A percentile compares a stretch with the other conserved stretches of the same genome.
Conservation (phyloP, 2,113 vertebrate species). For the Thermophis baileyi region DNA sequence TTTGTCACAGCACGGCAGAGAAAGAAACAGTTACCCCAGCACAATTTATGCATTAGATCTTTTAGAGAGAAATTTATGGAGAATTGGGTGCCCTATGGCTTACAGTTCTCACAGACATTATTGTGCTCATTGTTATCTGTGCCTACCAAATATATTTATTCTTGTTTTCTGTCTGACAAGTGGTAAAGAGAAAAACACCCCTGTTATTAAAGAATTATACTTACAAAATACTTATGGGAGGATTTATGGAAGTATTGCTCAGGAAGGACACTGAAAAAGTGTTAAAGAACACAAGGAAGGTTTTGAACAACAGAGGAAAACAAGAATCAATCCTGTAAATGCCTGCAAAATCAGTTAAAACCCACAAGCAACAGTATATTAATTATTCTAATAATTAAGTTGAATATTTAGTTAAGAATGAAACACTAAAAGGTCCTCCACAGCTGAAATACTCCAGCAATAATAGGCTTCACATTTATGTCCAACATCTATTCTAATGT, state of each 20-base stretch:
- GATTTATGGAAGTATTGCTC: neutral
- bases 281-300: neutral
- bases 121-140: constrained; percentile 34
- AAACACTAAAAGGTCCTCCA: neutral
- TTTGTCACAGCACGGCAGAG: constrained; percentile 46
- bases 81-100: constrained; percentile 39
- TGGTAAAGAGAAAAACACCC: too few relatives aligned
- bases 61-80: constrained; percentile 60
- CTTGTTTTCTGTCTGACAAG: constrained; percentile 38
- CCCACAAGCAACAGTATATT: neutral
- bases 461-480: neutral
- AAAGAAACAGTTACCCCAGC: constrained; percentile 46
- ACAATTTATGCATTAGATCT: constrained; percentile 56
- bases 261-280: neutral
- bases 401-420: neutral
- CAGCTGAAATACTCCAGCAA: neutral
- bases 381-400: neutral
- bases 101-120: constrained; percentile 39
- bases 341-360: neutral
- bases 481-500: neutral
- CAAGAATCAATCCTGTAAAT: neutral
- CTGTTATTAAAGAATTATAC: neutral
- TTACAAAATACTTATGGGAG: neutral
- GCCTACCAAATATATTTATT: constrained; percentile 25
- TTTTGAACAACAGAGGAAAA: neutral